Evolutionary conservation across 2,113 vertebrate species (phyloP).

Genomic region (Ovibos moschatus): DNA sequence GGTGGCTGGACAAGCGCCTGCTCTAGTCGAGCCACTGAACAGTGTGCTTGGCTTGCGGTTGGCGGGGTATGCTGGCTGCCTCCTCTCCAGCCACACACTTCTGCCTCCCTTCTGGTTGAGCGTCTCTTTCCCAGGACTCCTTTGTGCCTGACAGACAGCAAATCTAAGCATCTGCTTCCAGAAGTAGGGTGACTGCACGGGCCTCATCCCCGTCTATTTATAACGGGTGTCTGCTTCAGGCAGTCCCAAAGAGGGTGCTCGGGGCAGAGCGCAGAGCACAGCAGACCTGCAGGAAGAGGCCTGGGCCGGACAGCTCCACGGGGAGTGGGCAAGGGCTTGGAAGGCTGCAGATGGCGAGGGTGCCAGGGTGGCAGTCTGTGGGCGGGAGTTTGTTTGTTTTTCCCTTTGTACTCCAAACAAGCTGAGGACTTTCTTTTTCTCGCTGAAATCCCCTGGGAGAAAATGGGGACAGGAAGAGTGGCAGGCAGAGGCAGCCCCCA

Average conservation of each 20-base stretch:
- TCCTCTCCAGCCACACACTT: not conserved
- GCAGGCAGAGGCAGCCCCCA: not conserved
- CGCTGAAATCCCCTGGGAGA: conserved; percentile 5
- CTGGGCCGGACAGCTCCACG: fast-evolving
- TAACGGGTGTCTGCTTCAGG: not conserved
- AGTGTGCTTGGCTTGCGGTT: conserved; percentile 13
- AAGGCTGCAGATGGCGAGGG: conserved; percentile 36
- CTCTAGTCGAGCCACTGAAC: conserved; percentile 13
- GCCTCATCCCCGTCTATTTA: not conserved
- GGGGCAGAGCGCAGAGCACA: not conserved
- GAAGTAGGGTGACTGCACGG: not conserved
- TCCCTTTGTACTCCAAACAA: conserved; percentile 46
- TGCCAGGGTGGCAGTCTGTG: conserved; percentile 28
- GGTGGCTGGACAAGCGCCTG: not conserved
- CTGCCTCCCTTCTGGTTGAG: not conserved
- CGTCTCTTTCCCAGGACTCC: conserved; percentile 31
- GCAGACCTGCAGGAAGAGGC: not conserved
- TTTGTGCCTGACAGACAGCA: conserved; percentile 21
- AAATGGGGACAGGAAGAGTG: not conserved
- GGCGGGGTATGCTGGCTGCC: not conserved
- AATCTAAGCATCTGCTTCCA: not conserved
- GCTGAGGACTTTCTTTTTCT: not conserved
- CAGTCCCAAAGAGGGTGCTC: not conserved
- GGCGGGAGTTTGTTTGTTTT: not conserved
- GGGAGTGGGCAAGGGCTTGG: not conserved